phyloP scores from a whole-genome alignment of 2,888 invertebrate species.

The Agriopis aurantiaria region DNA sequence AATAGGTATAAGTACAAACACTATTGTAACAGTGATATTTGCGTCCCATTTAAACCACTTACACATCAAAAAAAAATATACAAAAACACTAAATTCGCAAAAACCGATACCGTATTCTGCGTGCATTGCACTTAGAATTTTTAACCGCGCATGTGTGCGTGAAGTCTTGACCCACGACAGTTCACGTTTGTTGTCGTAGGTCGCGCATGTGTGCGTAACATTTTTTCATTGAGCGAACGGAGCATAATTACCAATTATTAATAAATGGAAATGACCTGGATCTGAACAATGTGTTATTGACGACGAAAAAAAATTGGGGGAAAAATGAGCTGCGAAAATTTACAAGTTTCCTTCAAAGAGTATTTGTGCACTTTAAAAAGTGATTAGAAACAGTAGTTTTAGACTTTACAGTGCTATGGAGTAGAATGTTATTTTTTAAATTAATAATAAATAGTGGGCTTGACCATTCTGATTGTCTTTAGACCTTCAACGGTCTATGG shows the following conservation, averaged over 20 bases:
- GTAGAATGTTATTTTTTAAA: no score
- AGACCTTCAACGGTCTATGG: no score
- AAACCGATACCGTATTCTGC: constrained; percentile 10
- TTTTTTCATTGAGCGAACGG: constrained; percentile 61
- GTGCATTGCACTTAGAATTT: constrained; percentile 46
- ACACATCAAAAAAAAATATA: background rate
- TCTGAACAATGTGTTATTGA: constrained; percentile 25
- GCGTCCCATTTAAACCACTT: background rate
- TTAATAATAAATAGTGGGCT: no score
- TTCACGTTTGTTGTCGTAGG: constrained; percentile 40
- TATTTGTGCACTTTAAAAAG: no score
- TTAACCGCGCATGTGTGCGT: constrained; percentile 43
- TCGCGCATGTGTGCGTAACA: constrained; percentile 61
- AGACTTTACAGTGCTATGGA: no score
- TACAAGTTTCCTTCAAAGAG: no score
- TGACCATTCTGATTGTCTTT: no score
- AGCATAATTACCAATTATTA: constrained; percentile 44
- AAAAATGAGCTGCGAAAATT: background rate
- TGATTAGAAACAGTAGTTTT: no score
- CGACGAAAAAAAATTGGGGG: background rate
- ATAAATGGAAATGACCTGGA: constrained; percentile 45
- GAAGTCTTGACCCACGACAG: constrained; percentile 66
- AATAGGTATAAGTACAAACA: no score
- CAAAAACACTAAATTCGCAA: background rate
- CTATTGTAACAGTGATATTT: background rate